Percentiles rank a stretch among this genome's conserved stretches.
These are phyloP conservation scores for Aporrectodea caliginosa DNA, from an alignment of 1,140 invertebrate species.

Conservation along the genomic window DNA sequence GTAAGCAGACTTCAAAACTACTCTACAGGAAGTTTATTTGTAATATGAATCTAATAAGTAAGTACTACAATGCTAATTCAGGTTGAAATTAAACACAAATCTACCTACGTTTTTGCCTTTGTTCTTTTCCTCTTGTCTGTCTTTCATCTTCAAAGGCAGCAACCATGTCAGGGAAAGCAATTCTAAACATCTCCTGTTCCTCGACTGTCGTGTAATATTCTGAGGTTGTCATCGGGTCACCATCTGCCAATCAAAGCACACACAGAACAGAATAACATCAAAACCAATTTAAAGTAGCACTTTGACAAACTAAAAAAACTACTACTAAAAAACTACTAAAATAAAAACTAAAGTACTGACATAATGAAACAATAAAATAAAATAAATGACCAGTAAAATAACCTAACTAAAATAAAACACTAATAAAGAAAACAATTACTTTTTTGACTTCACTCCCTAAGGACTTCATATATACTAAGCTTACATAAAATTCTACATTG, in stretches of 20 bases:
- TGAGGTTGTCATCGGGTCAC: conserved; percentile 23
- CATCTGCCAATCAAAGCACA: conserved; percentile 17
- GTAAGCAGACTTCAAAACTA: too few relatives aligned
- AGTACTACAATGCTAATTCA: too few relatives aligned
- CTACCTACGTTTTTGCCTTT: too few relatives aligned
- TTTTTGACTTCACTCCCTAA: too few relatives aligned
- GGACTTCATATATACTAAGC: too few relatives aligned
- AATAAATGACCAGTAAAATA: not conserved
- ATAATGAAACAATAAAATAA: not conserved
- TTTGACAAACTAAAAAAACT: not conserved
- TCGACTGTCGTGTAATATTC: conserved; percentile 33
- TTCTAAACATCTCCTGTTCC: conserved; percentile 28
- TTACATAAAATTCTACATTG: too few relatives aligned
- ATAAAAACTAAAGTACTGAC: not conserved
- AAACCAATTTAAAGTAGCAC: not conserved
- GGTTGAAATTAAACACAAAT: too few relatives aligned
- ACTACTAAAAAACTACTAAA: not conserved
- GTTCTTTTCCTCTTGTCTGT: too few relatives aligned
- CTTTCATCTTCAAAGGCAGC: conserved; percentile 11
- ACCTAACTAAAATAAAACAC: not conserved
- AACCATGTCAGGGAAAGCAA: conserved; percentile 28
- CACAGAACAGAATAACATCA: not conserved
- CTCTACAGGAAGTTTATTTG: too few relatives aligned
- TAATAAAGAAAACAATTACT: not conserved
- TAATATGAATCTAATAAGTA: too few relatives aligned